These are phyloP conservation scores for Nasonovia ribisnigri DNA, from an alignment of 2,888 invertebrate species.

Conservation along the genomic window DNA sequence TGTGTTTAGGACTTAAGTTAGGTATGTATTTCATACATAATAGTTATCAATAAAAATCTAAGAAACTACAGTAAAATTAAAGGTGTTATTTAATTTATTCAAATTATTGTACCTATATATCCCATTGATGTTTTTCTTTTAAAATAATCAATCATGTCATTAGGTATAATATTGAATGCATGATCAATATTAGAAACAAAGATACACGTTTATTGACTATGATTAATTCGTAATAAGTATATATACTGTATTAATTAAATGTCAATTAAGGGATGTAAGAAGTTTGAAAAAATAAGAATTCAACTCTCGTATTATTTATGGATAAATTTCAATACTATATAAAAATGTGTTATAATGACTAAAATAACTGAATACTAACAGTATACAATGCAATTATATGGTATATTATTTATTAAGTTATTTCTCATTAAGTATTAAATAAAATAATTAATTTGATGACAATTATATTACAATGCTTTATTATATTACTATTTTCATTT, in stretches of 20 bases:
- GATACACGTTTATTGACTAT: not conserved
- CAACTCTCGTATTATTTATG: not conserved
- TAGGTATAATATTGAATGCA: too few relatives aligned
- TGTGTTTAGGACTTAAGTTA: too few relatives aligned
- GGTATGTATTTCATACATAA: not conserved
- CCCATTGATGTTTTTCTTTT: not conserved
- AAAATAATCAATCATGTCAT: not conserved
- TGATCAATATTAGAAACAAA: not conserved
- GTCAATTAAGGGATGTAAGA: not conserved
- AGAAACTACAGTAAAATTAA: not conserved
- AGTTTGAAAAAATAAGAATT: not conserved
- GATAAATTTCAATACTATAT: not conserved
- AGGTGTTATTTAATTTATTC: not conserved
- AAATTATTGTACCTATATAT: not conserved
- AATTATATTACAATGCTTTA: not conserved
- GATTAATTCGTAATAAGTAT: not conserved
- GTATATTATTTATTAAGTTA: too few relatives aligned
- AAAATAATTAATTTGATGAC: not conserved
- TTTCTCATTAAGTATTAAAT: not conserved
- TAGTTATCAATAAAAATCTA: not conserved
- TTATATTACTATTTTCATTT: not conserved
- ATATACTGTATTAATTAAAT: not conserved
- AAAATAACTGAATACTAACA: not conserved
- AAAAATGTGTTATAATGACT: not conserved
- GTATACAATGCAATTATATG: not conserved